Conservation (phyloP, 2,888 invertebrate species). For the Pristionchus fissidentatus region DNA sequence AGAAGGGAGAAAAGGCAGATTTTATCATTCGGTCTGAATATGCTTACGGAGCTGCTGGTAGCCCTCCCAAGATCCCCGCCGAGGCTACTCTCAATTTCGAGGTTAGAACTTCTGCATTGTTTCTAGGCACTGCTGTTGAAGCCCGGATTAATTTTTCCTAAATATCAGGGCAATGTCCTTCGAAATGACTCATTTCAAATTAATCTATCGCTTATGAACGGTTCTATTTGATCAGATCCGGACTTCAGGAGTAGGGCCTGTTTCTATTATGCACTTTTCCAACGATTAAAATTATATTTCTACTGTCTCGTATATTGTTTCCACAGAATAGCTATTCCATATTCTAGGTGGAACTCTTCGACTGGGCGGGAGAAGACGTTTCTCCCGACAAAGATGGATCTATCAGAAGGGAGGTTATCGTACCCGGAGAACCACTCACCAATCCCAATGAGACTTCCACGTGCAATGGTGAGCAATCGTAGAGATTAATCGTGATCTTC, state of each 20-base stretch:
- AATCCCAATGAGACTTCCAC: conserved; percentile 86
- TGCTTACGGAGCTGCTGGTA: conserved; percentile 89
- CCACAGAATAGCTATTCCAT: background rate
- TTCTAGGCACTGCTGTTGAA: too few species aligned
- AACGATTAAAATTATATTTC: background rate
- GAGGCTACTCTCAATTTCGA: conserved; percentile 90
- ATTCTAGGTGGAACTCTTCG: conserved; percentile 61
- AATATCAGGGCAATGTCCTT: too few species aligned
- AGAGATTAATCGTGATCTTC: background rate
- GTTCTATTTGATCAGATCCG: too few species aligned
- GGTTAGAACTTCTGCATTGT: too few species aligned
- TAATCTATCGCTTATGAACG: too few species aligned
- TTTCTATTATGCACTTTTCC: background rate
- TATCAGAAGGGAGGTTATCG: conserved; percentile 80
- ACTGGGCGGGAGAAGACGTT: conserved; percentile 83
- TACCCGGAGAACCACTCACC: conserved; percentile 83
- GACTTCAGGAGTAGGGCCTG: too few species aligned
- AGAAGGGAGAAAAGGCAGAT: conserved; percentile 82
- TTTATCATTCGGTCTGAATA: conserved; percentile 90
- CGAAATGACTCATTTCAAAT: too few species aligned
- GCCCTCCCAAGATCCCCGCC: conserved; percentile 90
- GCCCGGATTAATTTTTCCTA: too few species aligned
- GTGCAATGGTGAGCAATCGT: conserved; percentile 79
- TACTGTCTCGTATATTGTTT: background rate
- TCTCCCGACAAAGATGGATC: conserved; percentile 88